Evolutionary conservation across 2,888 invertebrate genomes (phyloP).

Genomic region (Xylophagus ater): DNA sequence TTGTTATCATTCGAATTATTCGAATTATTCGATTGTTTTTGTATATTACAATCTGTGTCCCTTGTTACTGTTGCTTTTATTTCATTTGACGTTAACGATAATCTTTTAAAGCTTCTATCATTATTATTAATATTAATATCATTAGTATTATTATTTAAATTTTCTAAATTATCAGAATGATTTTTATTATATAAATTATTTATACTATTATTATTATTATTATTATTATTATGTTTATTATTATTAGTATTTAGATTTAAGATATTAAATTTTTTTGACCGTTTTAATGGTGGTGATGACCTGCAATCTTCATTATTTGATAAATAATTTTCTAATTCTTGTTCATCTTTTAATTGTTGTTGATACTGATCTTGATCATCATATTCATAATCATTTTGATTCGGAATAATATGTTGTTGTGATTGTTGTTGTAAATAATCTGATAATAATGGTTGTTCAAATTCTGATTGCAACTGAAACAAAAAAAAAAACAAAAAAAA

Average conservation of each 20-base stretch:
- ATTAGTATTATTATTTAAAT: constrained; percentile 6
- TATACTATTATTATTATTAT: constrained; percentile 14
- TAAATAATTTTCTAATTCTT: too few relatives aligned
- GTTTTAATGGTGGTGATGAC: constrained; percentile 21
- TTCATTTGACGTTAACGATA: neutral
- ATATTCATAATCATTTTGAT: too few relatives aligned
- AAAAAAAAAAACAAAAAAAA: neutral
- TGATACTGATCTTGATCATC: constrained; percentile 8
- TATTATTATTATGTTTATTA: constrained; percentile 13
- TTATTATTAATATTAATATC: constrained; percentile 9
- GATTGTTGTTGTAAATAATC: constrained; percentile 4
- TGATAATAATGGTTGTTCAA: constrained; percentile 6
- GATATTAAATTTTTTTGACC: constrained; percentile 18
- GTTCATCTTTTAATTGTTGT: constrained; percentile 4
- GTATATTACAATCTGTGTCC: constrained; percentile 1
- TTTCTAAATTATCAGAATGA: neutral
- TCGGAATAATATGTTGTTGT: too few relatives aligned
- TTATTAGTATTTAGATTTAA: constrained; percentile 16
- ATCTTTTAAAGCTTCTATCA: neutral
- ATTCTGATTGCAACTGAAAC: constrained; percentile 6
- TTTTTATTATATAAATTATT: constrained; percentile 8
- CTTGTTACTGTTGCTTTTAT: constrained; percentile 2
- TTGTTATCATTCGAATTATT: constrained; percentile 14
- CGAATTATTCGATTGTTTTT: constrained; percentile 2
- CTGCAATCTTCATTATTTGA: constrained; percentile 18